Conservation (phyloP, 1,140 invertebrate genomes). For the Diprion similis region DNA sequence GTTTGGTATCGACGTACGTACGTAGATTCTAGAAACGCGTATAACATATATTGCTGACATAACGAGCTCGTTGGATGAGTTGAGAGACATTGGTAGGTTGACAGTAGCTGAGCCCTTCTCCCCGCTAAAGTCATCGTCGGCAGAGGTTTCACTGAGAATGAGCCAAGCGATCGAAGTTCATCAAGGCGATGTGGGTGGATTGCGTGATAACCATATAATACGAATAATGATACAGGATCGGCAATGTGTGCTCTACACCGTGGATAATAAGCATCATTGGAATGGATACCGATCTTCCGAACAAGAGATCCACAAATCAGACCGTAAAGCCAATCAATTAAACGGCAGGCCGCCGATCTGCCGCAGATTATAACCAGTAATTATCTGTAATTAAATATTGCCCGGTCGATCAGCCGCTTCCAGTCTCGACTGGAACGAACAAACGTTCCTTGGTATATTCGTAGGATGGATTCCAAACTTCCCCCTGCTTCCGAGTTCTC, state of each 20-base stretch:
- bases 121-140: no score
- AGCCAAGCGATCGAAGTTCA: neutral
- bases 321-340: slow-evolving; percentile 51
- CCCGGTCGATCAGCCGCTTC: slow-evolving; percentile 26
- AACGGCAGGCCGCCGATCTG: slow-evolving; percentile 51
- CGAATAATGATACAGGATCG: slow-evolving; percentile 36
- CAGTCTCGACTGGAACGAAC: neutral
- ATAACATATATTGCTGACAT: no score
- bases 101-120: no score
- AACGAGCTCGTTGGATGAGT: no score
- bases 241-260: slow-evolving; percentile 19
- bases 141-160: no score
- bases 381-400: slow-evolving; percentile 56
- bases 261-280: slow-evolving; percentile 37
- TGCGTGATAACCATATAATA: slow-evolving; percentile 36
- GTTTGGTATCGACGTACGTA: no score
- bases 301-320: slow-evolving; percentile 52
- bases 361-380: slow-evolving; percentile 51
- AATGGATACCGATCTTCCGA: slow-evolving; percentile 36
- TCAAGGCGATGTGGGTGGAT: slow-evolving; percentile 37
- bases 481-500: no score
- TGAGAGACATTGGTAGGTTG: no score
- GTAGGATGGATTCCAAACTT: no score
- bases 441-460: neutral
- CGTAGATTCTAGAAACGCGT: no score